phyloP scores from a whole-genome alignment of 2,113 vertebrate species.

The Holacanthus passer region DNA sequence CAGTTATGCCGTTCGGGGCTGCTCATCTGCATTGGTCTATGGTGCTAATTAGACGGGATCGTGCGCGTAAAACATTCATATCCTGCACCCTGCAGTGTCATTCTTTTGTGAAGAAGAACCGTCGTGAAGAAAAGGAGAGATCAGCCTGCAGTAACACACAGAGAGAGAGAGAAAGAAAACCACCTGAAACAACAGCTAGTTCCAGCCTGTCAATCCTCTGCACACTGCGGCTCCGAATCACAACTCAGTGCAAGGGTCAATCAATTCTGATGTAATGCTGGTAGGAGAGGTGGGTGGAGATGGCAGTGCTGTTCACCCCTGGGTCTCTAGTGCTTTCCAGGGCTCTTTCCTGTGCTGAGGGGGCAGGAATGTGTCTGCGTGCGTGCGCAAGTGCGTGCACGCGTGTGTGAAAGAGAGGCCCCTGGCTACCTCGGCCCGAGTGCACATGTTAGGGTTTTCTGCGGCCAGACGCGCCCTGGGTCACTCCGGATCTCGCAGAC shows the following conservation, averaged over 20 bases:
- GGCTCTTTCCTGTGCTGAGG: slow-evolving; percentile 73
- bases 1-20: slow-evolving; percentile 19
- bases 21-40: neutral
- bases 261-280: slow-evolving; percentile 81
- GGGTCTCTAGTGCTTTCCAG: slow-evolving; percentile 61
- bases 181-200: slow-evolving; percentile 73
- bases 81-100: slow-evolving; percentile 5
- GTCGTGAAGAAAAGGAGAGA: slow-evolving; percentile 18
- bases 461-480: slow-evolving; percentile 70
- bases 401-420: slow-evolving; percentile 72
- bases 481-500: slow-evolving; percentile 65
- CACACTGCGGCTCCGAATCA: slow-evolving; percentile 52
- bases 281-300: slow-evolving; percentile 78
- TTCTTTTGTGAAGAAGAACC: neutral
- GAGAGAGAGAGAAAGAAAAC: slow-evolving; percentile 54
- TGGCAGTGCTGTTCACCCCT: slow-evolving; percentile 71
- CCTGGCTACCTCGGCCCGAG: slow-evolving; percentile 67
- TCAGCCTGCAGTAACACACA: slow-evolving; percentile 27
- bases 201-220: slow-evolving; percentile 63
- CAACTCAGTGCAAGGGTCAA: slow-evolving; percentile 73
- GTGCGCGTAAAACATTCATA: slow-evolving; percentile 18
- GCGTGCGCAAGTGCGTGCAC: slow-evolving; percentile 34
- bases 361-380: slow-evolving; percentile 61
- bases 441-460: slow-evolving; percentile 75
- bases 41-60: slow-evolving; percentile 7